Base-by-base conservation (phyloP, 2,113 vertebrate genomes). In the Nibea coibor region DNA sequence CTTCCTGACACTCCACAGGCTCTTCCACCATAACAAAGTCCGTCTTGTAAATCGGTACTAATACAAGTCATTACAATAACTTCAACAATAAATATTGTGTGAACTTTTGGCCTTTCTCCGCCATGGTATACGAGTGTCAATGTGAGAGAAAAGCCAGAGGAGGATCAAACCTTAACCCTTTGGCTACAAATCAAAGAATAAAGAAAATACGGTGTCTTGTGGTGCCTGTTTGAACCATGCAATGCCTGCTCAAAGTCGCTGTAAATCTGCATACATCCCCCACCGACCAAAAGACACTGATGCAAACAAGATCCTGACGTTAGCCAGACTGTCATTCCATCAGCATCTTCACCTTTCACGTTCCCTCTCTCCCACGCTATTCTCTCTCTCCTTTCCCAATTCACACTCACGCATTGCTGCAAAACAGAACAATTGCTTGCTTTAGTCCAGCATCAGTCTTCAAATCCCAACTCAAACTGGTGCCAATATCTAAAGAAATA, bases 61-160 rank as follows among this genome's bases (percentile, higher is more conserved):
- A 65, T 28, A 74, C 67, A 24, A 79, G 68, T 76, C 72, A 82
- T 67, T 56, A 75, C 31, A 76, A 76, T 11, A 51, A 22, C 50
- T 61, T 56, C 2, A 63, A 71, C 58, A 63, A 67, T 62, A 76
- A 80, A 82, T 72, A 82, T 20, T 53, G 43, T 10, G n/a, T 53
- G 72, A 84, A 67, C 76, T 4, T 66, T 61, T 70, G 74, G 51
- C 61, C 67, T 66, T 43, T 56, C 48, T 68, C 47, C 61, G 62
- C 69, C 12, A 8, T 26, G 14, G 5, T 74, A 20, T 39, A 42
- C 14, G 76, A 48, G 57, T 39, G 67, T 74, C 72, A 24, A 3
- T 17, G 45, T 9, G 39, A 78, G 82, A 86, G 63, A 51, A 82
- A 66, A 87, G 43, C 72, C 88, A 87, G 80, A 66, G 67, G 59